phyloP scores from a whole-genome alignment of 2,113 vertebrate species.

The Tragelaphus imberbis region DNA sequence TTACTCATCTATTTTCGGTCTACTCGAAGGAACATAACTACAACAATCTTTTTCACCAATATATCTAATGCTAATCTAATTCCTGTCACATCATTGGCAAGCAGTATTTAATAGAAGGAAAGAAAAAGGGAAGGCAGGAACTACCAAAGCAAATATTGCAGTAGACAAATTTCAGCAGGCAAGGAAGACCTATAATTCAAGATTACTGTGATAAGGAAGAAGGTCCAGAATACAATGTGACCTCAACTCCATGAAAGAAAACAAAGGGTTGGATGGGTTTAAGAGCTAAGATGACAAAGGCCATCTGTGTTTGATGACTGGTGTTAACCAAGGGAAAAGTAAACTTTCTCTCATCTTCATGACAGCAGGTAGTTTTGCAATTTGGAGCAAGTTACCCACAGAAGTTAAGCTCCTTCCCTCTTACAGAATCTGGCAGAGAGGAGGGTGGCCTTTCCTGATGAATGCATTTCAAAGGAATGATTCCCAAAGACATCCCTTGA shows the following conservation, averaged over 20 bases:
- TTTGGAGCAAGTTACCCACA: neutral
- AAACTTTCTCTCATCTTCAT: neutral
- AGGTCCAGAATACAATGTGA: neutral
- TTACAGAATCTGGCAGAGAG: neutral
- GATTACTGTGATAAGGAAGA: neutral
- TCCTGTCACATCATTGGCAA: neutral
- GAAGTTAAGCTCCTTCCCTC: neutral
- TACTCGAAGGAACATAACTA: neutral
- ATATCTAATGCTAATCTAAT: neutral
- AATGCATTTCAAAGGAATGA: neutral
- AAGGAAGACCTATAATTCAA: neutral
- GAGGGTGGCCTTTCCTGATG: neutral
- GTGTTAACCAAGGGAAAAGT: neutral
- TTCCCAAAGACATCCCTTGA: neutral
- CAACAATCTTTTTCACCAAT: neutral
- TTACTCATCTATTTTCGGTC: neutral
- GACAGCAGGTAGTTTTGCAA: no score
- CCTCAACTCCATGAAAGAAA: neutral
- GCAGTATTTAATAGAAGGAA: neutral
- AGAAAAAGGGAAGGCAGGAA: neutral
- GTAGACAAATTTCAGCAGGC: neutral
- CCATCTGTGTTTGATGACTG: neutral
- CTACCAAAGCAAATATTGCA: neutral
- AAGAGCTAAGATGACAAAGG: neutral
- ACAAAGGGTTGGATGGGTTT: neutral